These are phyloP conservation scores for Rhagologus leucostigma DNA, from an alignment of 2,113 vertebrate species.

Conservation along the genomic window DNA sequence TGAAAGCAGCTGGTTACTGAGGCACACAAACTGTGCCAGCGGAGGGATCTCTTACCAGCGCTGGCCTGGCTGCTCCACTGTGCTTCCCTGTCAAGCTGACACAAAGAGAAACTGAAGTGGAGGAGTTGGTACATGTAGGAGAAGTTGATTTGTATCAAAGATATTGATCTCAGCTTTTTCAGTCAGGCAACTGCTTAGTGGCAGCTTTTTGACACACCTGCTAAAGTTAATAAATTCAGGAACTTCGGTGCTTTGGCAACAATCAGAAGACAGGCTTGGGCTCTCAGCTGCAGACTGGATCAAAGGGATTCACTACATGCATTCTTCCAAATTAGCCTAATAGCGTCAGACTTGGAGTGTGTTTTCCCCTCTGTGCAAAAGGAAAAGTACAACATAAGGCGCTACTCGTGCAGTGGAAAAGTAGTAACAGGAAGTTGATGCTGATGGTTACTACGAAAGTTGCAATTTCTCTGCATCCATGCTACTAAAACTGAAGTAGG, in stretches of 20 bases:
- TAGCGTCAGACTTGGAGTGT: background rate
- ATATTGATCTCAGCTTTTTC: background rate
- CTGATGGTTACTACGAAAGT: background rate
- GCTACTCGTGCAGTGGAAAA: accelerated
- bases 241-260: background rate
- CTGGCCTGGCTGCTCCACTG: background rate
- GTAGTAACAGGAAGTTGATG: background rate
- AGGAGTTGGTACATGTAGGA: background rate
- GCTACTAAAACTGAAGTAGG: background rate
- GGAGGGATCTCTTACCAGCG: background rate
- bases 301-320: background rate
- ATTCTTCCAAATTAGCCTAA: background rate
- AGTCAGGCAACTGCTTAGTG: background rate
- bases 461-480: background rate
- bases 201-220: background rate
- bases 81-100: background rate
- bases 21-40: background rate
- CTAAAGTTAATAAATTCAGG: background rate
- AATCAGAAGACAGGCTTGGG: background rate
- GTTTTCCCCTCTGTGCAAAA: background rate
- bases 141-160: background rate
- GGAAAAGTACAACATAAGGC: background rate
- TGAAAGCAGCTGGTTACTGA: background rate
- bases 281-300: background rate
- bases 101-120: background rate